Base-by-base conservation (phyloP, 2,888 invertebrate genomes). In the Plagodis pulveraria region DNA sequence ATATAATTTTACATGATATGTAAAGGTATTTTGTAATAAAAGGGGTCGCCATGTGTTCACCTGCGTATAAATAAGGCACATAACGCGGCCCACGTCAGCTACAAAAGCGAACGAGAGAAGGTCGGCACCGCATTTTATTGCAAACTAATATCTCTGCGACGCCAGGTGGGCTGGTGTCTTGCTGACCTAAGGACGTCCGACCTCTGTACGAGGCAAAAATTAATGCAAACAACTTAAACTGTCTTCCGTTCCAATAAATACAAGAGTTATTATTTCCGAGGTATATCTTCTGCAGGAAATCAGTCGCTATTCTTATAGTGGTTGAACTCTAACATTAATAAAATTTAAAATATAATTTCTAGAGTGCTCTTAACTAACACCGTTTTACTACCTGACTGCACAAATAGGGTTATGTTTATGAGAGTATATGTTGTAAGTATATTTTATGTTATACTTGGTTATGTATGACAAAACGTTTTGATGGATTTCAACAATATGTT, bases 91-190 rank as follows among this genome's bases (percentile, higher is more conserved):
- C 67, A 68, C 66, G 63, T 48, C 43, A 47, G 47, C 50, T 54
- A 35, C 43, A 5, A 42, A 11, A 12, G 6, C 12, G 41, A 12
- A 11, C 12, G 56, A 55, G 58, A 56, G 65, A 61, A 63, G 56
- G 58, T 50, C 53, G 50, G 59, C 51, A 51, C 65, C 58, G 56
- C 34, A 35, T 55, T 53, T 69, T 66, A 60, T 66, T 65, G 72
- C 69, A 64, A 67, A 65, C 69, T 62, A 66, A 63, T 57, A 65
- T 71, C 67, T 71, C 71, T 67, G 67, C 69, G 11, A 11, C 50
- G 44, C 11, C 58, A 50, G 58, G 58, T 50, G 54, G 34, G 9
- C 38, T n/a, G 7, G 11, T 11, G 5, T 41, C 41, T 41, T 50
- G 32, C 36, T 52, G 52, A 38, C 38, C 32, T 36, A 35, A 44